Evolutionary conservation across 2,113 vertebrate species (phyloP).

Genomic region (Platycercus adscitus): DNA sequence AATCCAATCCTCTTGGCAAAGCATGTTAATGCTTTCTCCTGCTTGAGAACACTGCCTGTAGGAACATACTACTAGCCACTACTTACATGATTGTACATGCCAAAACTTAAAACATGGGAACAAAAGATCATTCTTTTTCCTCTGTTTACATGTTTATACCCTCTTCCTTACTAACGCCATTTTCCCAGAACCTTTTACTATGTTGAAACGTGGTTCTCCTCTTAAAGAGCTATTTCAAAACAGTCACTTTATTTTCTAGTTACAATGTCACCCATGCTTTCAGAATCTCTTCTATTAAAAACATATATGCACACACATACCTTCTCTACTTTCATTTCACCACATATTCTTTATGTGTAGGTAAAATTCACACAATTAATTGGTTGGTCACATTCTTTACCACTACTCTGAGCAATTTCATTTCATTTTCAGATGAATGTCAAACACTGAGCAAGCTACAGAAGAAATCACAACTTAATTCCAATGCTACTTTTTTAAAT

Average conservation of each 20-base stretch:
- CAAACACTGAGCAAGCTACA: neutral
- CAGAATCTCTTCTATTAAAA: neutral
- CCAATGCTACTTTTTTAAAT: neutral
- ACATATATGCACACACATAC: neutral
- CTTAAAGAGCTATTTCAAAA: neutral
- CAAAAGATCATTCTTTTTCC: neutral
- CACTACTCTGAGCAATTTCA: neutral
- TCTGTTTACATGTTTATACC: slow-evolving; percentile 12
- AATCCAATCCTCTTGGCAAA: slow-evolving; percentile 91
- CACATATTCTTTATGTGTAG: neutral
- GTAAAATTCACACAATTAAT: neutral
- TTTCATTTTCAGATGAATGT: neutral
- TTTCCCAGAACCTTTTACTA: neutral
- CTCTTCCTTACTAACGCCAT: slow-evolving; percentile 5
- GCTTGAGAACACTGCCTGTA: slow-evolving; percentile 88
- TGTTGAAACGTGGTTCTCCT: neutral
- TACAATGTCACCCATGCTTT: neutral
- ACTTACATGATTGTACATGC: neutral
- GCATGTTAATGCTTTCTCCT: slow-evolving; percentile 91
- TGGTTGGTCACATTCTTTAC: neutral
- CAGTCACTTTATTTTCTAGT: neutral
- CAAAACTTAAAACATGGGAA: neutral
- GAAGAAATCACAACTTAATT: neutral
- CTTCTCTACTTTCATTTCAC: neutral
- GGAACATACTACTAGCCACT: slow-evolving; percentile 87